Percentiles rank a stretch among this genome's conserved stretches.
These are phyloP conservation scores for Meghimatium bilineatum DNA, from an alignment of 2,888 invertebrate genomes.

Conservation along the genomic window DNA sequence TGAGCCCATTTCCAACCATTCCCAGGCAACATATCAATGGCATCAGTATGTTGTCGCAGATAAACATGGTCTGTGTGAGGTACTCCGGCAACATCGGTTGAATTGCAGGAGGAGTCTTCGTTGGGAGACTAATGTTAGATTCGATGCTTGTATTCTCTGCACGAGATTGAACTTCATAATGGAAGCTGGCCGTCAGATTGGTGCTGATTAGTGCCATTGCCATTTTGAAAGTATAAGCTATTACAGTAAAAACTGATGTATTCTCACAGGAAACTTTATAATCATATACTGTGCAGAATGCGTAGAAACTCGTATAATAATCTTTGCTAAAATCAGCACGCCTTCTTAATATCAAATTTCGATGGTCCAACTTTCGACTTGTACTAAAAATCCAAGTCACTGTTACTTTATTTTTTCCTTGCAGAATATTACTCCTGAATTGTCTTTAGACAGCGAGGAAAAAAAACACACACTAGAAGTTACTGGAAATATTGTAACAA, in stretches of 20 bases:
- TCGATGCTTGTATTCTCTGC: constrained; percentile 7
- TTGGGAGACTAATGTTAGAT: constrained; percentile 12
- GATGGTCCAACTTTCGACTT: not conserved
- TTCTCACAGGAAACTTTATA: not conserved
- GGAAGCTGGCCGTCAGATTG: not conserved
- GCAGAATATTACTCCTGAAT: too few species aligned
- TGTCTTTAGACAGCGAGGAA: not conserved
- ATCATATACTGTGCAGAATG: not conserved
- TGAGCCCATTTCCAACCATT: constrained; percentile 57
- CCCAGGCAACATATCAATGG: constrained; percentile 56
- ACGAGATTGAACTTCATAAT: not conserved
- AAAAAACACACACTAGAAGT: not conserved
- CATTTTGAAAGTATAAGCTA: not conserved
- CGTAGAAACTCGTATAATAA: not conserved
- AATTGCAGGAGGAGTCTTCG: not conserved
- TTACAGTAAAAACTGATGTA: not conserved
- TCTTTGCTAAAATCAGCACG: not conserved
- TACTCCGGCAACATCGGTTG: constrained; percentile 42
- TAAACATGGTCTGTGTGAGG: constrained; percentile 40
- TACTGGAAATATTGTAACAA: not conserved
- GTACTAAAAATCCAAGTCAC: not conserved
- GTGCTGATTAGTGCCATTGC: constrained; percentile 13
- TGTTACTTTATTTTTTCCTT: too few species aligned
- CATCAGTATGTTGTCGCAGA: constrained; percentile 51
- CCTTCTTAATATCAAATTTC: not conserved